phyloP scores from a whole-genome alignment of 2,888 invertebrate genomes.

The Tetragonisca angustula region DNA sequence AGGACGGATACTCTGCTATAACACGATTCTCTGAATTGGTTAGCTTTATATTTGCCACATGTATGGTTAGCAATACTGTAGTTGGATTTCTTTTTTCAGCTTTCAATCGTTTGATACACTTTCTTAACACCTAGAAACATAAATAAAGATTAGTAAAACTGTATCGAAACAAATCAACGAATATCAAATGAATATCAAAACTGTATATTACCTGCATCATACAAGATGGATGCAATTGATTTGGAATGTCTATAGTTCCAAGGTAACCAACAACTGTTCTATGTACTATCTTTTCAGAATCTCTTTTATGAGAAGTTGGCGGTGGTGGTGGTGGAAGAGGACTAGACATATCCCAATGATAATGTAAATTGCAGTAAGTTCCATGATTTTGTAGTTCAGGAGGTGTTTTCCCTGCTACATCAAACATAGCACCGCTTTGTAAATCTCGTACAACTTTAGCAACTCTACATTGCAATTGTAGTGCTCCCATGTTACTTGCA shows the following conservation, averaged over 20 bases:
- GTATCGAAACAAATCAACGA: too few relatives aligned
- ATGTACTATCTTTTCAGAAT: constrained; percentile 87
- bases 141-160: constrained; percentile 17
- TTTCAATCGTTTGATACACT: constrained; percentile 94
- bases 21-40: constrained; percentile 91
- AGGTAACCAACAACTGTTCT: constrained; percentile 96
- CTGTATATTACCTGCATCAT: constrained; percentile 86
- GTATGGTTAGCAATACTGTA: constrained; percentile 93
- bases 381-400: constrained; percentile 76
- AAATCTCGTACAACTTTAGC: constrained; percentile 85
- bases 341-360: constrained; percentile 83
- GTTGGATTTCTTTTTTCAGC: constrained; percentile 95
- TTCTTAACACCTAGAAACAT: constrained; percentile 88
- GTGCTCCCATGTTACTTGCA: constrained; percentile 69
- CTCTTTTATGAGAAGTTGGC: constrained; percentile 78
- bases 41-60: constrained; percentile 91
- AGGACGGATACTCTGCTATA: constrained; percentile 94
- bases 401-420: constrained; percentile 73
- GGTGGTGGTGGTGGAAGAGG: constrained; percentile 83
- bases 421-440: constrained; percentile 85
- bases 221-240: constrained; percentile 90
- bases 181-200: not conserved
- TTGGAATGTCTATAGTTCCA: constrained; percentile 98
- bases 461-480: constrained; percentile 83
- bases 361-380: constrained; percentile 76